A percentile compares a stretch with the other conserved stretches of the same genome.
Evolutionary conservation across 2,113 vertebrate species (phyloP).

Genomic region (Eira barbara): DNA sequence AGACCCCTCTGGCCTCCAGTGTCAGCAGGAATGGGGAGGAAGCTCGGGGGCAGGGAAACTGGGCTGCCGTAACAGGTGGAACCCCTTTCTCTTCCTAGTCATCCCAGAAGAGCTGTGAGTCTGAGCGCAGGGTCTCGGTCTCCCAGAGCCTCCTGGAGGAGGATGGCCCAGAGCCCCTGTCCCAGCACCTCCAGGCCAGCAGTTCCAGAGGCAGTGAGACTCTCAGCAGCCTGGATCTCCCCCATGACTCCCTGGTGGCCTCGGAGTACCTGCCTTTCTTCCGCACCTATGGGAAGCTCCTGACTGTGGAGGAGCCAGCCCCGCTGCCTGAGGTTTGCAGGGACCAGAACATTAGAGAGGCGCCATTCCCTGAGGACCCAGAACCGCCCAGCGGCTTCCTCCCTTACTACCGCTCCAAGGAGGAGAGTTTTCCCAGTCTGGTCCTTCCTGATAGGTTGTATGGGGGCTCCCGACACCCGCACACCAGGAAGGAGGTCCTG

Average conservation of each 20-base stretch:
- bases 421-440: slow-evolving; percentile 50
- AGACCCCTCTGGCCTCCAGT: not conserved
- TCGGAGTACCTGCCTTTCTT: slow-evolving; percentile 65
- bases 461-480: not conserved
- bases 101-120: not conserved
- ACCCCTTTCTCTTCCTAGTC: slow-evolving; percentile 59
- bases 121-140: not conserved
- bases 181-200: not conserved
- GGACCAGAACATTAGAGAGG: not conserved
- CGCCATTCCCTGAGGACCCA: not conserved
- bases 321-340: not conserved
- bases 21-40: not conserved
- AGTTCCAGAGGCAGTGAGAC: not conserved
- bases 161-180: not conserved
- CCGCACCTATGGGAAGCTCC: not conserved
- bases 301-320: not conserved
- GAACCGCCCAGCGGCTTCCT: slow-evolving; percentile 34
- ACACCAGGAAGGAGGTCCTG: accelerated
- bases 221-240: not conserved
- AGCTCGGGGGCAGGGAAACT: not conserved
- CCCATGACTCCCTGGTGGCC: not conserved
- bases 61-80: not conserved
- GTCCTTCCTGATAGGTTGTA: accelerated
- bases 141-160: not conserved
- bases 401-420: slow-evolving; percentile 56